phyloP scores from a whole-genome alignment of 2,113 vertebrate genomes.

The Saccopteryx bilineata region DNA sequence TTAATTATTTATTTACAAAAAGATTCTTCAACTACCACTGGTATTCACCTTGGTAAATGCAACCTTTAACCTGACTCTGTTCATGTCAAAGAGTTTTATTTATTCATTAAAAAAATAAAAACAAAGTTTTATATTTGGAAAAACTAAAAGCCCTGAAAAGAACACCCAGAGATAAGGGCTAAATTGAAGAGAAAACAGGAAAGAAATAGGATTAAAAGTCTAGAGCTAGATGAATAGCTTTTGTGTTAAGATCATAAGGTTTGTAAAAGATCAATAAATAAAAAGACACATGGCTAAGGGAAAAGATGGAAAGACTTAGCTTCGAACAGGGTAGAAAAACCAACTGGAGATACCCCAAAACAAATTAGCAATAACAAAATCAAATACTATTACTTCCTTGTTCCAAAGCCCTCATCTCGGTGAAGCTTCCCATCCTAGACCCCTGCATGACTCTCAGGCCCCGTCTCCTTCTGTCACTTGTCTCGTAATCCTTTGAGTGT shows the following conservation, averaged over 20 bases:
- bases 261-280: neutral
- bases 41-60: neutral
- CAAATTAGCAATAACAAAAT: neutral
- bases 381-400: neutral
- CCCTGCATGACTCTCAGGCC: neutral
- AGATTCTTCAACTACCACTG: neutral
- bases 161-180: neutral
- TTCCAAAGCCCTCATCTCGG: neutral
- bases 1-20: constrained; percentile 66
- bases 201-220: constrained; percentile 12
- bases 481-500: neutral
- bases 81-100: neutral
- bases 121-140: neutral
- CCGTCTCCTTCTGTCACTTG: neutral
- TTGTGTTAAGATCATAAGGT: constrained; percentile 19
- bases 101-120: neutral
- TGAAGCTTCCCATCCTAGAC: neutral
- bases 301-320: neutral
- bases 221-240: constrained; percentile 32
- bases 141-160: constrained; percentile 25
- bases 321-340: neutral
- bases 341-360: neutral
- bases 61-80: neutral
- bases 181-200: neutral
- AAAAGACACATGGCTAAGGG: constrained; percentile 14